Evolutionary conservation across 2,888 invertebrate genomes (phyloP), one percentile per base, ranked within the genome.

Genomic region (Eustalomyia histrio): DNA sequence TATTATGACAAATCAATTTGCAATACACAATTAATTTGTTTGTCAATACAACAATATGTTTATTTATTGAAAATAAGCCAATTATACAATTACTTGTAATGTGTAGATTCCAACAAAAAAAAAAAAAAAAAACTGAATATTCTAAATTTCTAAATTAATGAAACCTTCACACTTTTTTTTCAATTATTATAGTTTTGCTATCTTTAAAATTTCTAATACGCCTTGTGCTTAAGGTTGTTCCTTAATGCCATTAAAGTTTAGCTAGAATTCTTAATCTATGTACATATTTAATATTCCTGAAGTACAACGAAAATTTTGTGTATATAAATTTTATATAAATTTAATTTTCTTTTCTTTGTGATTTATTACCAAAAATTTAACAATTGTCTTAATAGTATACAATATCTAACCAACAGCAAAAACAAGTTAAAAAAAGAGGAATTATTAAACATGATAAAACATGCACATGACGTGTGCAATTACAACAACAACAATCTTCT

Each of bases 361-460:
- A 72, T 67, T 80, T 72, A 72, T 80, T 65, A 10, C 52, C 21
- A 35, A 14, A 64, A n/a, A n/a, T 67, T 55, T 14, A 78, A 55
- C 60, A 76, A 74, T 69, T 60, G 79, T 65, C 60, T 74, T 65
- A 47, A 74, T 6, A 60, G 14, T 69, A 29, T 24, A 35, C 3
- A 7, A n/a, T 29, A 6, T 29, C 29, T 29, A 6, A 29, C 29
- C 29, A 29, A 14, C 5, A 68, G 29, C 29, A n/a, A n/a, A 6
- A 21, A 55, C 18, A 53, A 10, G 14, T 12, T 52, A 72, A 60
- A 71, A 69, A n/a, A 35, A 52, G 7, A 39, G 52, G 21, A 72
- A 61, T 65, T 65, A 63, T 71, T 76, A 71, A 35, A 75, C 63
- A 79, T 64, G 75, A 60, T 65, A 58, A 69, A 74, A 74, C 73